Base-by-base conservation (phyloP, 2,113 vertebrate genomes). In the Oreochromis niloticus region DNA sequence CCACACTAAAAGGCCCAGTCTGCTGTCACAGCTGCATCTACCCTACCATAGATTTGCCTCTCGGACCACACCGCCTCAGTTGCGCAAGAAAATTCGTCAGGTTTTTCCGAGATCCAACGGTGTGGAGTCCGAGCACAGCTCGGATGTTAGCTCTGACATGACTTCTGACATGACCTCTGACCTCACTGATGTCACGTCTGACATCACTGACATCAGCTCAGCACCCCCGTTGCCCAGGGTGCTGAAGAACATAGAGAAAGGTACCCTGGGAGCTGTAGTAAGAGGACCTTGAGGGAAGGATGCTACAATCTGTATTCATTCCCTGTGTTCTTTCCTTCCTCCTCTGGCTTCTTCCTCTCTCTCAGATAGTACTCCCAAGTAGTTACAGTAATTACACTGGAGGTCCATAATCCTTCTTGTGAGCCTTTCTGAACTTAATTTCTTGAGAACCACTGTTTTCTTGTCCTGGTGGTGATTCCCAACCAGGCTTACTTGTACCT, bases 21-120 rank as follows among this genome's bases (percentile, higher is more conserved):
- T 97, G 92, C 97, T 98, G 87, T 97, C 97, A 91, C 96, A 96
- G 85, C 97, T 98, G 88, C 95, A 97, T 34, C 96, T 98, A 32
- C 97, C 98, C 92, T 95, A 97, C 96, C 85, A 52, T 94, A 97
- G 95, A 85, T 86, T 96, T 84, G 94, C 95, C 61, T 91, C 90
- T 48, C 94, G 96, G 86, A 96, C 85, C 59, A 63, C 93, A 4
- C 96, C 96, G 0, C 91, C 91, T 85, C 95, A 94, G 90, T 96
- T 92, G 17, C 82, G 50, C 80, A 91, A 92, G 94, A 96, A 94
- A 87, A 88, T 88, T 71, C 95, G 92, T 85, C 91, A 66, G 88
- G 90, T 93, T 87, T 84, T 86, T 68, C 91, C 93, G 1, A 87
- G 93, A 87, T 87, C 89, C 89, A 86, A 88, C 85, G 90, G 95